phyloP scores from a whole-genome alignment of 2,797 vertebrate genomes.

The Rhinoraja longicauda region DNA sequence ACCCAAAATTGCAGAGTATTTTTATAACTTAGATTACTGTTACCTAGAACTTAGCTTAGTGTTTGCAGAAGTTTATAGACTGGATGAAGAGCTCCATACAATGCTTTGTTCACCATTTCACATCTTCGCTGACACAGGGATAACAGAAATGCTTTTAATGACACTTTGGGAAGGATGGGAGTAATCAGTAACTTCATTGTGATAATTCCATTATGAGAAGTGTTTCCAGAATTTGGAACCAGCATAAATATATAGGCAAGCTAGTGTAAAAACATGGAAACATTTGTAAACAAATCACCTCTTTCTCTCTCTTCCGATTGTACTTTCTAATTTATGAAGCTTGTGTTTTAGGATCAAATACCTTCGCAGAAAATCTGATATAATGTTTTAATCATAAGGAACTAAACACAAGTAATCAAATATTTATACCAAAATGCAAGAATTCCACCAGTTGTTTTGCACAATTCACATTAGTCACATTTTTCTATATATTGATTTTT shows the following conservation, averaged over 20 bases:
- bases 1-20: not conserved
- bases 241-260: not conserved
- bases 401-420: too few relatives aligned
- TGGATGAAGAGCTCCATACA: not conserved
- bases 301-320: too few relatives aligned
- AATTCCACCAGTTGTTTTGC: not conserved
- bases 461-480: not conserved
- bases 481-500: not conserved
- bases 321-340: too few relatives aligned
- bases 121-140: not conserved
- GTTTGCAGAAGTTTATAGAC: not conserved
- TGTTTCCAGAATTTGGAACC: not conserved
- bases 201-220: not conserved
- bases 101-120: not conserved
- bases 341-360: not conserved
- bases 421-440: not conserved
- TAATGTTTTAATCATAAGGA: not conserved
- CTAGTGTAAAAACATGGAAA: not conserved
- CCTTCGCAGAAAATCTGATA: constrained; percentile 1
- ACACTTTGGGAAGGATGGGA: not conserved
- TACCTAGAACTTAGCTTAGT: not conserved
- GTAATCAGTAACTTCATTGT: not conserved
- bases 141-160: not conserved
- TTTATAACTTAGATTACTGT: not conserved
- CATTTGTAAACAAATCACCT: too few relatives aligned